phyloP scores from a whole-genome alignment of 2,888 invertebrate species.

The Epinotia brunnichana region DNA sequence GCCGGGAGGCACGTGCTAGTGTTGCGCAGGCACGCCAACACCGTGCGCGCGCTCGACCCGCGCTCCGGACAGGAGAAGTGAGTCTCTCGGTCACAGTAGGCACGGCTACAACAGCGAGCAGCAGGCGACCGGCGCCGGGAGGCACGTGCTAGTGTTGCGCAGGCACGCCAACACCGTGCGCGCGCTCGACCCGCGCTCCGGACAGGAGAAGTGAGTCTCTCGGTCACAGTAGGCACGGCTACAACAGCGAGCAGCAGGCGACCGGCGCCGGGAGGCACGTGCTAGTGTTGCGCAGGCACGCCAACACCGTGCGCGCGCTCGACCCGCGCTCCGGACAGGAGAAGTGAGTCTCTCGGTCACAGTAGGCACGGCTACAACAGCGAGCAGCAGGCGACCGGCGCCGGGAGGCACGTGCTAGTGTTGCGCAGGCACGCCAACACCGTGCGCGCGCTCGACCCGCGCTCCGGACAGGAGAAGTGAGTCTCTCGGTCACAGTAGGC shows the following conservation, averaged over 20 bases:
- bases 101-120: slow-evolving; percentile 86
- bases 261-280: slow-evolving; percentile 78
- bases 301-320: slow-evolving; percentile 94
- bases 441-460: slow-evolving; percentile 84
- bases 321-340: slow-evolving; percentile 85
- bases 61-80: slow-evolving; percentile 83
- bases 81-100: slow-evolving; percentile 87
- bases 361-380: slow-evolving; percentile 84
- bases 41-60: slow-evolving; percentile 95
- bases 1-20: slow-evolving; percentile 85
- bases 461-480: slow-evolving; percentile 90
- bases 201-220: slow-evolving; percentile 88
- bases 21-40: slow-evolving; percentile 91
- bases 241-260: slow-evolving; percentile 85
- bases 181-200: slow-evolving; percentile 71
- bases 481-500: no score
- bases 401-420: slow-evolving; percentile 72
- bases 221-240: slow-evolving; percentile 71
- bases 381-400: slow-evolving; percentile 82
- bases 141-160: slow-evolving; percentile 54
- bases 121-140: slow-evolving; percentile 69
- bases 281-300: slow-evolving; percentile 91
- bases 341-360: slow-evolving; percentile 73
- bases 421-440: slow-evolving; percentile 81
- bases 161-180: no score